Evolutionary conservation across 2,797 vertebrate genomes (phyloP).

Genomic region (Rhinoraja longicauda): DNA sequence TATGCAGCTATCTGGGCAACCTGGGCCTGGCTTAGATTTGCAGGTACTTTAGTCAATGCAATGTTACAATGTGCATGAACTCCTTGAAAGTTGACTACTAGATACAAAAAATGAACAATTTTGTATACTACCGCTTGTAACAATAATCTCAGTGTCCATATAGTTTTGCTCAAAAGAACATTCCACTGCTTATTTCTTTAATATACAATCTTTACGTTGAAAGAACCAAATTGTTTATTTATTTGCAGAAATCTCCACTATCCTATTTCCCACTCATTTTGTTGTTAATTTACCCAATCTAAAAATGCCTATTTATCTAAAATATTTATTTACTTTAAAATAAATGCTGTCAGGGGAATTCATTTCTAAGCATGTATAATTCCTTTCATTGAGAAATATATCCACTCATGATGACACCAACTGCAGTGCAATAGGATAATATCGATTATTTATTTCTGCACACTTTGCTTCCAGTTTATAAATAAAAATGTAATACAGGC

Average conservation of each 20-base stretch:
- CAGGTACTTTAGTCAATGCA: constrained; percentile 40
- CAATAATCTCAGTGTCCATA: not conserved
- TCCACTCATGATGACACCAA: not conserved
- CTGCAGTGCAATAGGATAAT: not conserved
- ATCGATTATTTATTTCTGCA: not conserved
- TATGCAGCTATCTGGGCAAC: constrained; percentile 43
- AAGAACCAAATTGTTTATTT: not conserved
- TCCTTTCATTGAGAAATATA: not conserved
- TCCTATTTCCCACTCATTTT: not conserved
- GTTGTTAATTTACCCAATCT: not conserved
- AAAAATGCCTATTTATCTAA: not conserved
- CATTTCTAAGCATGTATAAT: not conserved
- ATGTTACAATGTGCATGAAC: not conserved
- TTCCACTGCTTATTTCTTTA: not conserved
- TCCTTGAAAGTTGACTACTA: not conserved
- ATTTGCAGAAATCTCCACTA: no score
- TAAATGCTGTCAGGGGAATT: not conserved
- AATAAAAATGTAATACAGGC: not conserved
- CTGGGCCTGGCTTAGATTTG: constrained; percentile 43
- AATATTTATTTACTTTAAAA: not conserved
- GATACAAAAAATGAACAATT: not conserved
- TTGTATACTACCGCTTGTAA: not conserved
- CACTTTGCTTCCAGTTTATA: not conserved
- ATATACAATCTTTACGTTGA: not conserved
- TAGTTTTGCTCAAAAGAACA: not conserved